These are phyloP conservation scores for Morpho helenor DNA, from an alignment of 2,888 invertebrate genomes.

Conservation along the genomic window DNA sequence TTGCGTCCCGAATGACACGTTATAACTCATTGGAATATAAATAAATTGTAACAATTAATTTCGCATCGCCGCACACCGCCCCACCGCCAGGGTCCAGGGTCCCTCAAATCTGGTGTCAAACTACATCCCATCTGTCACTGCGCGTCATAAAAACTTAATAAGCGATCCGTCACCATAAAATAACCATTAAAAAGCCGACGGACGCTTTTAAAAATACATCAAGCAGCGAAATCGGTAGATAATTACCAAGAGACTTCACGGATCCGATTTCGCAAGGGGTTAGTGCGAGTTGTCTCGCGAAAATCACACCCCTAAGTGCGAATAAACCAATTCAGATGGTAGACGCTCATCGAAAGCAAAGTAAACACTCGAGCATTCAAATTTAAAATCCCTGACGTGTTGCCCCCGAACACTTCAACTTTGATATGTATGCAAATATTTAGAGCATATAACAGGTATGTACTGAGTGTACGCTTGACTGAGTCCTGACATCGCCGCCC, in stretches of 20 bases:
- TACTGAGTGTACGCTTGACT: constrained; percentile 65
- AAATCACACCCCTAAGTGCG: constrained; percentile 16
- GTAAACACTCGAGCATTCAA: constrained; percentile 11
- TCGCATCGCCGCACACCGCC: constrained; percentile 12
- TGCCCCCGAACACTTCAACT: constrained; percentile 47
- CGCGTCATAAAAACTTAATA: constrained; percentile 75
- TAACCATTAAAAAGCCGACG: constrained; percentile 77
- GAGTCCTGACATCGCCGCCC: constrained; percentile 54
- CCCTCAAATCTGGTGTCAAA: constrained; percentile 69
- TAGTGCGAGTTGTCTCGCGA: constrained; percentile 32
- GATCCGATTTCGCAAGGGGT: constrained; percentile 57
- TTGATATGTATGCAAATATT: constrained; percentile 75
- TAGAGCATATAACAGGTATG: constrained; percentile 60
- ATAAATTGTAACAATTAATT: constrained; percentile 25
- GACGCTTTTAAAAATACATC: constrained; percentile 78
- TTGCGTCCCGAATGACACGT: neutral
- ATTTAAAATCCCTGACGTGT: constrained; percentile 37
- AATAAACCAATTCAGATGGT: too few relatives aligned
- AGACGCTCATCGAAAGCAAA: constrained; percentile 33
- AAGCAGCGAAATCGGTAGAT: constrained; percentile 77
- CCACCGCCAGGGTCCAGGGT: constrained; percentile 15
- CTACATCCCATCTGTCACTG: constrained; percentile 76
- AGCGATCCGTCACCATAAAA: constrained; percentile 79
- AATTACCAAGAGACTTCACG: constrained; percentile 75
- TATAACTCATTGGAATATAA: constrained; percentile 14